phyloP scores from a whole-genome alignment of 2,888 invertebrate species.

The Hyppa rectilinea region DNA sequence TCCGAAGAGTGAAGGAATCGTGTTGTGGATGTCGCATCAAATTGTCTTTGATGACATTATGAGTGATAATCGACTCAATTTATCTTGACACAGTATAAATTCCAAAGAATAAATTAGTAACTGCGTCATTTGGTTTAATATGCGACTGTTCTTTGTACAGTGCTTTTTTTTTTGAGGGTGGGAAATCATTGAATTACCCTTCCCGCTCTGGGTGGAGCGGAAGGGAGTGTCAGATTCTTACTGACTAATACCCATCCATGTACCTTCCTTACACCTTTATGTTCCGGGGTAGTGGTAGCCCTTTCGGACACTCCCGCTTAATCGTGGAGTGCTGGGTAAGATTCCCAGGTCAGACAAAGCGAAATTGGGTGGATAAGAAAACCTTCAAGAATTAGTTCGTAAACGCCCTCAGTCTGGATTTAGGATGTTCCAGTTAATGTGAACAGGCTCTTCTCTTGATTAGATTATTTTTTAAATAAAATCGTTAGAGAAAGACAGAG shows the following conservation, averaged over 20 bases:
- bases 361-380: neutral
- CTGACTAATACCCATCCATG: no score
- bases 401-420: neutral
- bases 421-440: neutral
- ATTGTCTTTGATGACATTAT: slow-evolving; percentile 12
- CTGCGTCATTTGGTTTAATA: no score
- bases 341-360: neutral
- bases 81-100: slow-evolving; percentile 8
- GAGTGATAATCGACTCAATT: slow-evolving; percentile 9
- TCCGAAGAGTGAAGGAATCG: slow-evolving; percentile 34
- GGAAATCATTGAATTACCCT: no score
- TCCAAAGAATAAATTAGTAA: neutral
- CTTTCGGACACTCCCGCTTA: no score
- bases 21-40: slow-evolving; percentile 22
- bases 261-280: no score
- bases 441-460: neutral
- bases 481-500: neutral
- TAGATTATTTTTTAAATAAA: neutral
- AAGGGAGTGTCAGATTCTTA: no score
- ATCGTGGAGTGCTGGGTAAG: no score
- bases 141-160: no score
- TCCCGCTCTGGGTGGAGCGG: no score
- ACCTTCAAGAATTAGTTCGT: neutral
- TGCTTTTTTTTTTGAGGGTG: no score
- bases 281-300: no score